These are phyloP conservation scores for Brachionus paranguensis DNA, from an alignment of 1,140 invertebrate species.

Conservation along the genomic window DNA sequence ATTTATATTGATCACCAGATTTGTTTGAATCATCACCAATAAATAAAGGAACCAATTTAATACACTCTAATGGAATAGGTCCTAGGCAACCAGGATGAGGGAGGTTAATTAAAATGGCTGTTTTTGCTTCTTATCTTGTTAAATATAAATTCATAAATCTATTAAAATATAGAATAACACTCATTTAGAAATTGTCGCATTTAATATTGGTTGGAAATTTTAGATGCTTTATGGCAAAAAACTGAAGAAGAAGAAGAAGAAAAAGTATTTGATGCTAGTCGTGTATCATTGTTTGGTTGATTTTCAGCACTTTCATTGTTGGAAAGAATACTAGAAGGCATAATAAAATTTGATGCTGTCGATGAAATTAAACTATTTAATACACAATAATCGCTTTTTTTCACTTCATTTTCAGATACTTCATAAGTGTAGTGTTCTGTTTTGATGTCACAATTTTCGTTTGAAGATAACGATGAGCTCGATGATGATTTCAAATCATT, in stretches of 20 bases:
- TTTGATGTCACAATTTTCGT: slow-evolving; percentile 15
- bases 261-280: neutral
- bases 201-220: neutral
- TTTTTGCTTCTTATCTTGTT: neutral
- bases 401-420: neutral
- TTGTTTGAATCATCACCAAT: neutral
- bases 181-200: neutral
- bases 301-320: neutral
- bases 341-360: neutral
- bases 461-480: slow-evolving; percentile 3
- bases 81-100: neutral
- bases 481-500: slow-evolving; percentile 25
- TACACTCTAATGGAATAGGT: neutral
- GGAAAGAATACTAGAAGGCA: neutral
- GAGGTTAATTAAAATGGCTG: neutral
- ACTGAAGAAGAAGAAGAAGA: neutral
- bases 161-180: neutral
- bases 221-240: neutral
- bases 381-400: slow-evolving; percentile 7
- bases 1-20: neutral
- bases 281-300: neutral
- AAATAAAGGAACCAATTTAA: neutral
- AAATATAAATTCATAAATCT: neutral
- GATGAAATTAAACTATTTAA: neutral
- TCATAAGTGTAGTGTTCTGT: neutral